phyloP scores from a whole-genome alignment of 2,113 vertebrate genomes.

The Argyrosomus japonicus region DNA sequence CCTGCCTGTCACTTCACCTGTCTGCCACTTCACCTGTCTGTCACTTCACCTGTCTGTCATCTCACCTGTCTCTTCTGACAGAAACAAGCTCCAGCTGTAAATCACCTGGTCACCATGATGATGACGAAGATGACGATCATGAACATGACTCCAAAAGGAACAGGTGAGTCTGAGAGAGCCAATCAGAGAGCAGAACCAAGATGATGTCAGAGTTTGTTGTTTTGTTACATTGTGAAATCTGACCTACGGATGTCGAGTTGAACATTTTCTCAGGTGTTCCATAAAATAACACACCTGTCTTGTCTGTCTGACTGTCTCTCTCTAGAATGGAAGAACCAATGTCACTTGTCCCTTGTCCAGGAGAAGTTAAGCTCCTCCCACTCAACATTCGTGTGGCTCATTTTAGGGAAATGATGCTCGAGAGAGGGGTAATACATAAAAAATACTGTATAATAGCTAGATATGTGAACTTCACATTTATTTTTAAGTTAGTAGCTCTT shows the following conservation, averaged over 20 bases:
- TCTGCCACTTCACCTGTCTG: neutral
- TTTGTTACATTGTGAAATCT: neutral
- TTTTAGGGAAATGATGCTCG: slow-evolving; percentile 94
- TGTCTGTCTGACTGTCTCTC: slow-evolving; percentile 31
- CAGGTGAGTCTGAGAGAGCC: slow-evolving; percentile 83
- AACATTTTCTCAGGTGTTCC: neutral
- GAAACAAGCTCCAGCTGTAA: slow-evolving; percentile 79
- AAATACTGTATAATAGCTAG: too few species aligned
- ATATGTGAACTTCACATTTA: too few species aligned
- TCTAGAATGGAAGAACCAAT: slow-evolving; percentile 84
- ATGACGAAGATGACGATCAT: slow-evolving; percentile 82
- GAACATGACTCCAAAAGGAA: slow-evolving; percentile 87
- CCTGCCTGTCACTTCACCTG: neutral
- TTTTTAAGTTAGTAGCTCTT: too few species aligned
- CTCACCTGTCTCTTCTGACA: slow-evolving; percentile 41
- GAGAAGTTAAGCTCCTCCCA: slow-evolving; percentile 77
- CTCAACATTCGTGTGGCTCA: slow-evolving; percentile 87
- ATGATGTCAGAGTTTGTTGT: neutral
- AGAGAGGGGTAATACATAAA: slow-evolving; percentile 88
- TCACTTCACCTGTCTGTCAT: too few species aligned
- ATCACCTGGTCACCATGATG: slow-evolving; percentile 62
- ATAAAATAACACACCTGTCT: neutral
- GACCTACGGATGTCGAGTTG: neutral
- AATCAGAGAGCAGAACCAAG: neutral
- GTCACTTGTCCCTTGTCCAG: slow-evolving; percentile 49